phyloP scores from a whole-genome alignment of 2,113 vertebrate species.

The Microtus ochrogaster region DNA sequence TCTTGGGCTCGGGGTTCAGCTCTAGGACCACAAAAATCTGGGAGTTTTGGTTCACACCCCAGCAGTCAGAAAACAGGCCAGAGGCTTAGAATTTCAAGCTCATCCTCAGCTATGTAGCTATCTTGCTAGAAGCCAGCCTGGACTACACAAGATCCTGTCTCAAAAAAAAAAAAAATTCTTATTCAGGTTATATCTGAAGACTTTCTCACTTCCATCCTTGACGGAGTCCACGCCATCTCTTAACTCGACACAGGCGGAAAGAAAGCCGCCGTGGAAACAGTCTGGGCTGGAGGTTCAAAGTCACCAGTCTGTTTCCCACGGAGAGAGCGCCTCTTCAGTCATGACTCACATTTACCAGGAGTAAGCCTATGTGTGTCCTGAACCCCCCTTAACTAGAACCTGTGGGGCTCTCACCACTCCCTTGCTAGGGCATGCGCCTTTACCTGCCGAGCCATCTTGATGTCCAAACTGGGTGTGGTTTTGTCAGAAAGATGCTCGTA shows the following conservation, averaged over 20 bases:
- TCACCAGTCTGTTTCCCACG: constrained; percentile 1
- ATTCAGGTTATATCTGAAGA: neutral
- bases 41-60: neutral
- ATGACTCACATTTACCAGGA: neutral
- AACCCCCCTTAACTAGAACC: neutral
- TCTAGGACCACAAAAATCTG: too few species aligned
- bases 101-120: neutral
- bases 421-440: neutral
- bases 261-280: constrained; percentile 36
- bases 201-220: constrained; percentile 8
- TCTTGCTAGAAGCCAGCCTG: neutral
- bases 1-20: neutral
- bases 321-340: neutral
- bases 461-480: neutral
- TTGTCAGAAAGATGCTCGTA: neutral
- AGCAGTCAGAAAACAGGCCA: neutral
- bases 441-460: neutral
- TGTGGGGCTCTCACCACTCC: neutral
- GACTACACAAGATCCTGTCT: neutral
- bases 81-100: neutral
- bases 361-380: neutral
- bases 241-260: neutral
- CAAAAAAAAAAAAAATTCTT: neutral
- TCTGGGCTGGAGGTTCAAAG: constrained; percentile 21
- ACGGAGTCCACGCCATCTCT: constrained; percentile 26